Percentiles rank a stretch among this genome's conserved stretches.
These are phyloP conservation scores for Perca fluviatilis DNA, from an alignment of 2,113 vertebrate species.

Conservation along the genomic window DNA sequence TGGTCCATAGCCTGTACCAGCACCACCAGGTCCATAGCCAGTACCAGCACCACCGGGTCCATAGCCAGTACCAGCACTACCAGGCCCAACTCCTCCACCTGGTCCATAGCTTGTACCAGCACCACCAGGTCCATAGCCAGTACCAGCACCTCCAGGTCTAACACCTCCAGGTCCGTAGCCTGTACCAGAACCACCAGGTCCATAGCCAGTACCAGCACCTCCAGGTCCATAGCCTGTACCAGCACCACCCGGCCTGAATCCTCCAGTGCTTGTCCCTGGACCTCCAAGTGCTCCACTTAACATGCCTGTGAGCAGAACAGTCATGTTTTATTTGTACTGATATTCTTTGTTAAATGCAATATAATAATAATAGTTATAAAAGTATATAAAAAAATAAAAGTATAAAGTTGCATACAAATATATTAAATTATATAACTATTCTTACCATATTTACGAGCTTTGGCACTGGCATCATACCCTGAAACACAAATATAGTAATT, in stretches of 20 bases:
- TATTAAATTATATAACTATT: background rate
- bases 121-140: conserved; percentile 5
- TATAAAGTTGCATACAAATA: background rate
- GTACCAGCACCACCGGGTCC: conserved; percentile 41
- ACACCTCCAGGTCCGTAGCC: background rate
- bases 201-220: conserved; percentile 23
- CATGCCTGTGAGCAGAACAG: conserved; percentile 28
- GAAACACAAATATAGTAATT: conserved; percentile 36
- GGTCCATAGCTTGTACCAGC: conserved; percentile 30
- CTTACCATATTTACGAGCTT: conserved; percentile 82
- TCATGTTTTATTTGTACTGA: background rate
- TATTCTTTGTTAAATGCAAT: background rate
- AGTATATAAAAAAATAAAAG: too few relatives aligned
- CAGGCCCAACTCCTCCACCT: conserved; percentile 13
- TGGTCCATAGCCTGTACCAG: conserved; percentile 32
- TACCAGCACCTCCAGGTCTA: background rate
- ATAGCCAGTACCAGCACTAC: conserved; percentile 37
- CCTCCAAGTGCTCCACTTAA: conserved; percentile 32
- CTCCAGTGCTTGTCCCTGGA: background rate
- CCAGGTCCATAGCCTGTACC: conserved; percentile 27
- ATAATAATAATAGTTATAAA: background rate
- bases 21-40: conserved; percentile 62
- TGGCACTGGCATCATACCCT: conserved; percentile 75
- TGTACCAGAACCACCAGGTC: conserved; percentile 34
- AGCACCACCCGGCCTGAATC: conserved; percentile 5